Base-by-base conservation (phyloP, 2,888 invertebrate species). In the Cerastoderma edule region DNA sequence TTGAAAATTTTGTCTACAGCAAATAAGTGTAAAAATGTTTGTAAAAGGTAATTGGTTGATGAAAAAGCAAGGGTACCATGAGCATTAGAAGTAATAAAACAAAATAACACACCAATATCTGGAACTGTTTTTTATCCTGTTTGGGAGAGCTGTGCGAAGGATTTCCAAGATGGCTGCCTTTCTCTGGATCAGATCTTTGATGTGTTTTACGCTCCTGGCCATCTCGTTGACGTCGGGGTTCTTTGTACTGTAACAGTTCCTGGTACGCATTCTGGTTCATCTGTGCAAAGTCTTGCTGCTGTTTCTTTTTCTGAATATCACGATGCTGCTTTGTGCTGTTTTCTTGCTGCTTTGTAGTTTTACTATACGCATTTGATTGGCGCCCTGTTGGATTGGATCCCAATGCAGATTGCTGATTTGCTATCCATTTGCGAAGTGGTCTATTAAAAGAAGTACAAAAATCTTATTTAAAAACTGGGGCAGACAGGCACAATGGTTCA, bases 251-350 rank as follows among this genome's bases (percentile, higher is more conserved):
- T 44, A 85, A 46, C 24, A 80, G 85, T n/a, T 89, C 88, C 33
- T 86, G 84, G 66, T 78, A 87, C 44, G 87, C 89, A 50, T 79
- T 83, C 72, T 85, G 86, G 35, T 86, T 83, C 68, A 86, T 84
- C 50, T 86, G 85, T n/a, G 85, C 74, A 72, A 87, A 88, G 53
- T 82, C 75, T 73, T 86, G 87, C 46, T 88, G 85, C 48, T 87
- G 86, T 72, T 83, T 85, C 28, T 77, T 72, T 72, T 84, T 83
- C 57, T 85, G 83, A 68, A 83, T 87, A n/a, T 87, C 85, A 44
- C 83, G 69, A 28, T 72, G 66, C 48, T 69, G 79, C 65, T 76
- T 77, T 22, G 63, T 72, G 28, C 67, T 76, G 33, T 74, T 79
- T 53, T 78, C 69, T 22, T 35, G 44, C 8, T 83, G 79, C 39